Conservation (phyloP, 2,888 invertebrate genomes). For the Yponomeuta cagnagella region DNA sequence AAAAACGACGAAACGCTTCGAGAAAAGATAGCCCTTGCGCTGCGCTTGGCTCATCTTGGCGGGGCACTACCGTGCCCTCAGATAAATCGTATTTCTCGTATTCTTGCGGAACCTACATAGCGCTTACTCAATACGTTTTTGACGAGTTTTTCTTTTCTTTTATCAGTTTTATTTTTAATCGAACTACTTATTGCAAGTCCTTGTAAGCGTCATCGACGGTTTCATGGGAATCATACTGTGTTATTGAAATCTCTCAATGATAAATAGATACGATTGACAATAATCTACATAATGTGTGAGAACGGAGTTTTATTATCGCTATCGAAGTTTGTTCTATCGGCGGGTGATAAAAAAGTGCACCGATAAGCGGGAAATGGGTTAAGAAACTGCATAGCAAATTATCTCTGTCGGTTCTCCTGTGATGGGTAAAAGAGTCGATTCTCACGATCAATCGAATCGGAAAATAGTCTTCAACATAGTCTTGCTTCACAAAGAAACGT, state of each 20-base stretch:
- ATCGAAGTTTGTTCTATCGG: not conserved
- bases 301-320: not conserved
- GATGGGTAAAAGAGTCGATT: not conserved
- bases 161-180: not conserved
- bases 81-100: too few relatives aligned
- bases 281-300: not conserved
- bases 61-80: too few relatives aligned
- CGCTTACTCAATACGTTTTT: too few relatives aligned
- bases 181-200: not conserved
- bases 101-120: too few relatives aligned
- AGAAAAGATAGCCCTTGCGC: too few relatives aligned
- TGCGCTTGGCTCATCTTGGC: too few relatives aligned
- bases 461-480: too few relatives aligned
- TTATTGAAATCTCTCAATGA: not conserved
- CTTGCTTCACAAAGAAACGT: too few relatives aligned
- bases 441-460: not conserved
- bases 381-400: constrained; percentile 3
- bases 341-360: not conserved
- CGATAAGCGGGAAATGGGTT: not conserved
- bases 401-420: not conserved
- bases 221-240: not conserved
- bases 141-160: not conserved
- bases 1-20: too few relatives aligned
- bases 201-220: not conserved
- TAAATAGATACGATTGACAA: not conserved